Percentiles rank a stretch among this genome's conserved stretches.
Evolutionary conservation across 2,797 vertebrate species (phyloP).

Genomic region (Tangara arthus): DNA sequence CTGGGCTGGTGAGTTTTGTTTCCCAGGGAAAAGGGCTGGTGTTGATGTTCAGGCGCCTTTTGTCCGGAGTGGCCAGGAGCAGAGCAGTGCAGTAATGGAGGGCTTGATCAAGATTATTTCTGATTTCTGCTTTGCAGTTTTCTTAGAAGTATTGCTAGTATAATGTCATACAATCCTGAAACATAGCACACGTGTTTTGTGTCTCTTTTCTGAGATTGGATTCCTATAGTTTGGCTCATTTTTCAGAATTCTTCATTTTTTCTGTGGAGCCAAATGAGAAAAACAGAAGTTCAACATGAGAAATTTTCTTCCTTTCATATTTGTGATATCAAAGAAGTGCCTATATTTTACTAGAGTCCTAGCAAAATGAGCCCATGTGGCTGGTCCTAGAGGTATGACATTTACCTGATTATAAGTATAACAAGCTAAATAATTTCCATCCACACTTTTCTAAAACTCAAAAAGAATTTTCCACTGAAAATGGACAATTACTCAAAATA

Average conservation of each 20-base stretch:
- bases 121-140: not conserved
- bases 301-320: not conserved
- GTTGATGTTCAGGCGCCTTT: not conserved
- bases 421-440: not conserved
- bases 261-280: not conserved
- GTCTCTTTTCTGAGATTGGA: not conserved
- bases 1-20: not conserved
- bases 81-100: not conserved
- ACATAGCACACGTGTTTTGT: not conserved
- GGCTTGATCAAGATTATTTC: not conserved
- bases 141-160: not conserved
- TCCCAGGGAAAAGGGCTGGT: not conserved
- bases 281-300: not conserved
- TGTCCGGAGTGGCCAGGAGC: not conserved
- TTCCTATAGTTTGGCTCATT: not conserved
- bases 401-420: not conserved
- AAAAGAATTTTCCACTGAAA: not conserved
- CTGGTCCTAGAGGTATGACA: not conserved
- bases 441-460: not conserved
- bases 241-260: not conserved
- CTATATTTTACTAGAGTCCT: not conserved
- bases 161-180: not conserved
- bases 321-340: not conserved
- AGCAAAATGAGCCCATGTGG: not conserved
- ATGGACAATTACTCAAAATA: not conserved